Base-by-base conservation (phyloP, 2,797 vertebrate genomes). In the Dipus sagitta region DNA sequence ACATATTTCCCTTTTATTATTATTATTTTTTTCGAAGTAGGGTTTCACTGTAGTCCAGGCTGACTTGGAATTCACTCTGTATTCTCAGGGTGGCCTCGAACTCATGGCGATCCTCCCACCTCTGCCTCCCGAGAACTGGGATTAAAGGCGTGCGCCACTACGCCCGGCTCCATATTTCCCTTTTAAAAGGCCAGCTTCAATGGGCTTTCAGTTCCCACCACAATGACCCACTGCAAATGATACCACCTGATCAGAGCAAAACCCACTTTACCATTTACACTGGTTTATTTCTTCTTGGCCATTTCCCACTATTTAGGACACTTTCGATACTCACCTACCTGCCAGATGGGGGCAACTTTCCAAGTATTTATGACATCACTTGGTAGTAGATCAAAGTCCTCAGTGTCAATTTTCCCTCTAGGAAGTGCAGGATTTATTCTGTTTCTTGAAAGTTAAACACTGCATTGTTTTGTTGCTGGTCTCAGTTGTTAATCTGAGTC, bases 401-500 rank as follows among this genome's bases (percentile, higher is more conserved):
- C 28, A 32, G 4, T 6, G 14, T 93, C 72, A 85, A 13, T 80
- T 78, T 91, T 47, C 11, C 11, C 24, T 77, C 28, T 60, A 67
- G 15, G 6, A 47, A 64, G 11, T 5, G 1, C 42, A 92, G 20
- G 23, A 18, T 60, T 93, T 87, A 91, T 1, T 72, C 15, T 64
- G 3, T 58, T 77, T 12, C 9, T 90, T 21, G 38, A 76, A 87
- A 75, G 76, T 52, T 38, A 70, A 88, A 38, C 6, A 77, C 3
- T 20, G 21, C n/a, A 11, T 38, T 79, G 4, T 60, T 76, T 38
- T 52, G 65, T 13, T 64, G 23, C 14, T 60, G 24, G 32, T 92
- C 67, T 58, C 67, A 58, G 24, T 88, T 91, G 71, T 86, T 7
- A 72, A 84, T 34, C 67, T 83, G 71, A 92, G 52, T 67, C 65